Evolutionary conservation across 2,113 vertebrate genomes (phyloP).

Genomic region (Dryoscopus gambensis): DNA sequence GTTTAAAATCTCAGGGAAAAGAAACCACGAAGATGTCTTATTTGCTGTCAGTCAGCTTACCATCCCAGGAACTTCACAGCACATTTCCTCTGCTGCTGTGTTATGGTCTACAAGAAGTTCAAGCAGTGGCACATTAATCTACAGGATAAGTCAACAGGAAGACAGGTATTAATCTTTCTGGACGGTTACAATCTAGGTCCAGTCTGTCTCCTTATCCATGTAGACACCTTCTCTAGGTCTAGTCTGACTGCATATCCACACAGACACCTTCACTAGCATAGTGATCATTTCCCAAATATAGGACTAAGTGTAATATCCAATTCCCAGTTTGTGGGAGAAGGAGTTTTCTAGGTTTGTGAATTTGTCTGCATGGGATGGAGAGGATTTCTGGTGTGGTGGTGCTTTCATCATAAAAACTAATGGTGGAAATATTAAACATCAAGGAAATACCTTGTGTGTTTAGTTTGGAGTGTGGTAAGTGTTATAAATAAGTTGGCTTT

Average conservation of each 20-base stretch:
- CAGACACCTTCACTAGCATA: neutral
- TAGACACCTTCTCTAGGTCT: neutral
- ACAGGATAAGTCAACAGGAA: neutral
- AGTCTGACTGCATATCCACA: neutral
- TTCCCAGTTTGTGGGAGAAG: neutral
- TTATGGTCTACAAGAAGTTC: neutral
- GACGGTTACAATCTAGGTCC: neutral
- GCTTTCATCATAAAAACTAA: neutral
- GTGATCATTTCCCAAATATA: neutral
- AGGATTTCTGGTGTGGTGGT: neutral
- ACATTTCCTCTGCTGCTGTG: neutral
- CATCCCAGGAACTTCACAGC: neutral
- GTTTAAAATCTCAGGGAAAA: neutral
- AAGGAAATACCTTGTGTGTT: neutral
- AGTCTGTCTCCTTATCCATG: neutral
- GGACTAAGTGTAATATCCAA: neutral
- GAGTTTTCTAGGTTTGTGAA: neutral
- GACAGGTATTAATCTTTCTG: neutral
- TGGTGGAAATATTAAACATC: neutral
- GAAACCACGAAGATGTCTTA: neutral
- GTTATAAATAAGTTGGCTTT: too few species aligned
- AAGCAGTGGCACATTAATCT: neutral
- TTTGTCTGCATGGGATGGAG: neutral
- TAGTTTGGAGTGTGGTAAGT: neutral
- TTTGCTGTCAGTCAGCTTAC: neutral